Base-by-base conservation (phyloP, 2,888 invertebrate species). In the Drosophila tanythrix region DNA sequence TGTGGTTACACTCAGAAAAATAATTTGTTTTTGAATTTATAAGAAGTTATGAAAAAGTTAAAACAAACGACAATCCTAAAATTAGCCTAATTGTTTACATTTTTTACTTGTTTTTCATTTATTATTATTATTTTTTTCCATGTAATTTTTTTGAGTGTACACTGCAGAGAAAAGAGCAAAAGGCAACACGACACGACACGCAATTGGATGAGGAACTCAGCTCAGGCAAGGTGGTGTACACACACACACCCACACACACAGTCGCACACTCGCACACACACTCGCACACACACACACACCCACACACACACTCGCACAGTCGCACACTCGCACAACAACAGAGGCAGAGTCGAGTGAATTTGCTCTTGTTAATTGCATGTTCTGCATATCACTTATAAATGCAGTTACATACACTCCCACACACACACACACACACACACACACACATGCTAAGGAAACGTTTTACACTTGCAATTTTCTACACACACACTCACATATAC, bases 281-380 rank as follows among this genome's bases (percentile, higher is more conserved):
- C 18, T 31, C 21, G 25, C 61, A n/a, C 13, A 33, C 11, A 33
- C 5, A 21, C 21, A 21, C 21, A 21, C 21, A 21, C 21, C 21
- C 35, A 8, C 13, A 33, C 5, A 38, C 27, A n/a, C 31, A 50
- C 62, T 35, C 33, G 2, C 15, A 25, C 4, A 27, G 40, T 3
- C n/a, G 6, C 25, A 13, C 27, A 18, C 18, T 31, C 21, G 25
- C 61, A n/a, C 13, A 33, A 33, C 59, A 55, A 18, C 25, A 7
- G 46, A 36, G 48, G 71, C 65, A 63, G 70, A 81, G 65, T 72
- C 73, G 78, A 83, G 79, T 88, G 81, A 88, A 87, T 82, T 89
- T 89, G 89, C 85, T 81, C 83, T 90, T 90, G 90, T 90, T 90
- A 91, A 91, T 90, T 91, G 90, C 90, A 91, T 89, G 84, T 88